These are phyloP conservation scores for Rotaria socialis DNA, from an alignment of 2,888 invertebrate species.

Conservation along the genomic window DNA sequence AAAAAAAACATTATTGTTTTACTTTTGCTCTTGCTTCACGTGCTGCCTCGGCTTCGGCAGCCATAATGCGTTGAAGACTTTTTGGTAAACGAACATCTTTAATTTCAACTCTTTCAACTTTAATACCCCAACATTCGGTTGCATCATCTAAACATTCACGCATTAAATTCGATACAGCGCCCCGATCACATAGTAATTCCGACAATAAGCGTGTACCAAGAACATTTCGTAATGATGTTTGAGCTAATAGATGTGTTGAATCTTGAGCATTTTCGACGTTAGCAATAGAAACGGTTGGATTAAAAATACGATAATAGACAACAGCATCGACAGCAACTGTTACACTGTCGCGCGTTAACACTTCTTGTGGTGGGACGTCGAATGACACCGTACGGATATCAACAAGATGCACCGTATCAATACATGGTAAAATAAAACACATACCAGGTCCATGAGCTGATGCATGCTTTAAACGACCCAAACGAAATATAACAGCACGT, in stretches of 20 bases:
- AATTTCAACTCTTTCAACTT: conserved; percentile 87
- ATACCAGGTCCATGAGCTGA: conserved; percentile 61
- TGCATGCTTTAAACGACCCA: conserved; percentile 77
- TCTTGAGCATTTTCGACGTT: conserved; percentile 95
- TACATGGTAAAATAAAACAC: conserved; percentile 91
- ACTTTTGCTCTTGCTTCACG: conserved; percentile 57
- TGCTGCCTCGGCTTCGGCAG: conserved; percentile 57
- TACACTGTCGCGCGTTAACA: conserved; percentile 89
- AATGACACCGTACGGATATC: conserved; percentile 90
- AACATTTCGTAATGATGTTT: conserved; percentile 69
- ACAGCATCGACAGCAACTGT: conserved; percentile 92
- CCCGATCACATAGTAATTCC: conserved; percentile 90
- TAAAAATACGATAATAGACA: conserved; percentile 70
- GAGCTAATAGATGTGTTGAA: conserved; percentile 76
- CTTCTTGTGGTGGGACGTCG: conserved; percentile 96
- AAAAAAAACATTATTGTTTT: neutral
- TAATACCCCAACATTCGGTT: conserved; percentile 76
- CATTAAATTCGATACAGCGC: conserved; percentile 86
- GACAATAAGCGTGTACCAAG: conserved; percentile 91
- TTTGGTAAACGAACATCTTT: conserved; percentile 56
- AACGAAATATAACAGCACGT: conserved; percentile 84
- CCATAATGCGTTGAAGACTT: conserved; percentile 57
- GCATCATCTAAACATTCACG: conserved; percentile 69
- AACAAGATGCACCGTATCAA: conserved; percentile 83
- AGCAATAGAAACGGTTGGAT: conserved; percentile 90